Percentiles rank a stretch among this genome's conserved stretches.
Evolutionary conservation across 1,140 invertebrate genomes (phyloP).

Genomic region (Battus philenor): DNA sequence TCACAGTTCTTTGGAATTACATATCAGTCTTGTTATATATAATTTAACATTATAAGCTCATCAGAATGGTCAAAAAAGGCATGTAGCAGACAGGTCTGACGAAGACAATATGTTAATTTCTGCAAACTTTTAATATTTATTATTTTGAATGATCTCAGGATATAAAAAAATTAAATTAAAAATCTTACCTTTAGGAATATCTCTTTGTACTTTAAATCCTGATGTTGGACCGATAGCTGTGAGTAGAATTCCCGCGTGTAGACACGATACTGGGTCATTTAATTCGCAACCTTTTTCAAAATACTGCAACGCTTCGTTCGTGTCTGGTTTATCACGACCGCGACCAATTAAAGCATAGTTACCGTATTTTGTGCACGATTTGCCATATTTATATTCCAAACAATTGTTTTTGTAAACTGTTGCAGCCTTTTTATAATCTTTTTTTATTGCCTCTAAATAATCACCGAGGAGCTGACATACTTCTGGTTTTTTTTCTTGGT

Average conservation of each 20-base stretch:
- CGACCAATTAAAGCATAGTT: conserved; percentile 82
- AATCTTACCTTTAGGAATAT: conserved; percentile 60
- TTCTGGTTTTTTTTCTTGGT: conserved; percentile 77
- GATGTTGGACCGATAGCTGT: conserved; percentile 74
- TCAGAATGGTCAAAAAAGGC: no score
- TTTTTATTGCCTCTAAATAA: conserved; percentile 88
- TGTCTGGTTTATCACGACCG: conserved; percentile 76
- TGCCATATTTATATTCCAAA: conserved; percentile 86
- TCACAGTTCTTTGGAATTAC: no score
- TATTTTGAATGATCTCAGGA: no score
- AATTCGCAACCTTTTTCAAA: conserved; percentile 87
- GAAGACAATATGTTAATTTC: no score
- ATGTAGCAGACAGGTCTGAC: no score
- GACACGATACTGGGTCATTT: conserved; percentile 82
- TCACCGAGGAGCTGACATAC: conserved; percentile 95
- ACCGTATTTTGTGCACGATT: conserved; percentile 91
- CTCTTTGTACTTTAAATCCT: conserved; percentile 68
- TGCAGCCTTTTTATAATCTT: conserved; percentile 85
- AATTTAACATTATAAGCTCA: no score
- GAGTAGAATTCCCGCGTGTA: conserved; percentile 84
- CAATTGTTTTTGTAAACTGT: conserved; percentile 90
- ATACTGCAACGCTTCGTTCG: conserved; percentile 80
- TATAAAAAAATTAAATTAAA: no score
- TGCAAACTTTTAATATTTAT: no score
- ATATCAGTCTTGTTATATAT: no score